Base-by-base conservation (phyloP, 2,888 invertebrate genomes). In the Ceraclea dissimilis region DNA sequence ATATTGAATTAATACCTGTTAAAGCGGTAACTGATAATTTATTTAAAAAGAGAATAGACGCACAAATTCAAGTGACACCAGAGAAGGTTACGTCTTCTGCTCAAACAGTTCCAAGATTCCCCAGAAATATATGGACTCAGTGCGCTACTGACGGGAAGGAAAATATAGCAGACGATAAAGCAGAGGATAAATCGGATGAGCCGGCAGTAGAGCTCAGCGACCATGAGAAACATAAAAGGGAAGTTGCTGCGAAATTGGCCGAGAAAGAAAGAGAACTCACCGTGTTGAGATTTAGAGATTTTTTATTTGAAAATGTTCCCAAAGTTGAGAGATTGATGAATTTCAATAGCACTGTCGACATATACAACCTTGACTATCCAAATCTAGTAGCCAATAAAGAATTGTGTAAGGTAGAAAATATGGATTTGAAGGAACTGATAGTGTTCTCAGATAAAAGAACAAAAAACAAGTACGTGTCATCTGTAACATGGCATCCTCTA, bases 51-150 rank as follows among this genome's bases (percentile, higher is more conserved):
- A 73, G 84, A 65, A 73, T 87, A 10, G 81, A 84, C 59, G 73
- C 73, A 10, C 77, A 68, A 0, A 69, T 75, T 8, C 87, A 88
- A 68, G 82, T 79, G 2, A 76, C 81, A 13, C 80, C 84, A 1
- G 57, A 68, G 1, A 71, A 67, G 49, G 58, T 68, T 1, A 65
- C 74, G 16, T 73, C 71, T 58, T 75, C 76, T 59, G 83, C 83
- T 31, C 90, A 90, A 73, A 89, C 89, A 0, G 75, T 73, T 52
- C 79, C 83, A 13, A 79, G 80, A 39, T 86, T 85, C 67, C 86
- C 85, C 1, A 74, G 79, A 58, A 88, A 88, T 68, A 76, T 79
- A 57, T 84, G 84, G 81, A 83, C 84, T 0, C 88, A 89, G 65
- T 86, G 77, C 1, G 71, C 48, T n/a, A 33, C 49, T 2, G 59